Evolutionary conservation across 1,140 invertebrate genomes (phyloP), one percentile per base, ranked within the genome.

Genomic region (Marisa cornuarietis): DNA sequence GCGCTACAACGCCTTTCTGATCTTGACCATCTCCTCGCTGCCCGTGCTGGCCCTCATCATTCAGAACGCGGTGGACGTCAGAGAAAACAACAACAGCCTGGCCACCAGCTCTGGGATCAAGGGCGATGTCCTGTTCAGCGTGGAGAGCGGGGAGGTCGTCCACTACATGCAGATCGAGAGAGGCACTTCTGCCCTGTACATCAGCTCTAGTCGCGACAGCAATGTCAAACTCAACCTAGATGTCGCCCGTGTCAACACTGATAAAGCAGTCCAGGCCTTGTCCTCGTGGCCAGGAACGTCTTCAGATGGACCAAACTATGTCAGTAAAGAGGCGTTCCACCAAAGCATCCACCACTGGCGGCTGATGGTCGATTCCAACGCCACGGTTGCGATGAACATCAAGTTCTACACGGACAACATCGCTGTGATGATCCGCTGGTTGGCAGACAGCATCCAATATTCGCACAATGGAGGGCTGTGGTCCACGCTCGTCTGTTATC

Each of bases 151-250:
- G 14, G 81, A 81, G 20, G 79, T 88, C 2, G 61, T 88, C 0
- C 87, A 88, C 69, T 52, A 66, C 31, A 72, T 83, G 26, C 87
- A 88, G 81, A 84, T 83, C 11, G 85, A 88, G 77, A 63, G 87
- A 65, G 87, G 84, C 42, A 85, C 80, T 11, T 83, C 83, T 0
- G 82, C 83, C 5, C 77, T 87, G 0, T 86, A 86, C 79, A 71
- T 87, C 62, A 84, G 85, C 79, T 79, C 82, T 20, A 72, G 54
- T 14, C 82, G 81, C 0, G 78, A 79, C 22, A 7, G 49, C 11
- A 73, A 5, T 76, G 76, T 74, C 4, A 69, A 63, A 14, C 49
- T 52, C 14, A 63, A 18, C 20, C 78, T 79, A 14, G 11, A 73
- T 2, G 31, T 10, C 16, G 20, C 22, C 22, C 22, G 78, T 5